A percentile compares a stretch with the other conserved stretches of the same genome.
phyloP scores from a whole-genome alignment of 2,888 invertebrate genomes.

The Mythimna ferrago region DNA sequence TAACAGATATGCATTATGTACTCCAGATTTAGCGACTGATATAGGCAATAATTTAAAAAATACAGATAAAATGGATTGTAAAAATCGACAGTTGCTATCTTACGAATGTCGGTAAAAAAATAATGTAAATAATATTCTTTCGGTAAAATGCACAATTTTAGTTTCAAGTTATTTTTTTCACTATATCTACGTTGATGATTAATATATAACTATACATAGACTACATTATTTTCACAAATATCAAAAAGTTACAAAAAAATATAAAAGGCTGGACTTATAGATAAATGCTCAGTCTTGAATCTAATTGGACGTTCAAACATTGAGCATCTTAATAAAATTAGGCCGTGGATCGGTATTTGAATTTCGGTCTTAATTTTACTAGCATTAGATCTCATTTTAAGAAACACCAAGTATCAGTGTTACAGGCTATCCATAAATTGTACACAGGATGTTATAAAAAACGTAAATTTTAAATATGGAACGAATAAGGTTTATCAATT shows the following conservation, averaged over 20 bases:
- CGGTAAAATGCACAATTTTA: conserved; percentile 4
- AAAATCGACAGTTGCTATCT: neutral
- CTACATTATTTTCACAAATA: neutral
- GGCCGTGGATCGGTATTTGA: neutral
- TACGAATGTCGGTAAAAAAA: neutral
- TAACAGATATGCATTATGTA: neutral
- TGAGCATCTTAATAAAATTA: neutral
- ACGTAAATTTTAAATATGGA: conserved; percentile 12
- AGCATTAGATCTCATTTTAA: conserved; percentile 31
- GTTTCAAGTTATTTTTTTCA: neutral
- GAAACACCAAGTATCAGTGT: conserved; percentile 4
- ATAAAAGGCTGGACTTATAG: neutral
- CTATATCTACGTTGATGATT: neutral
- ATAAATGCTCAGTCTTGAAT: neutral
- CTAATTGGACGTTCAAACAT: neutral
- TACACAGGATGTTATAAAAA: conserved; percentile 5
- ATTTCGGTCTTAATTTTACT: neutral
- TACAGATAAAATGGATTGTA: neutral
- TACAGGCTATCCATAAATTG: conserved; percentile 1
- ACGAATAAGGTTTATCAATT: neutral
- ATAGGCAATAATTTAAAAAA: neutral
- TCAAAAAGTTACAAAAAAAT: neutral
- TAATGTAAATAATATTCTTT: neutral
- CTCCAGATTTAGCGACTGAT: neutral
- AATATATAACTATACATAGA: neutral